Base-by-base conservation (phyloP, 2,797 vertebrate species). In the Peromyscus melanophrys region DNA sequence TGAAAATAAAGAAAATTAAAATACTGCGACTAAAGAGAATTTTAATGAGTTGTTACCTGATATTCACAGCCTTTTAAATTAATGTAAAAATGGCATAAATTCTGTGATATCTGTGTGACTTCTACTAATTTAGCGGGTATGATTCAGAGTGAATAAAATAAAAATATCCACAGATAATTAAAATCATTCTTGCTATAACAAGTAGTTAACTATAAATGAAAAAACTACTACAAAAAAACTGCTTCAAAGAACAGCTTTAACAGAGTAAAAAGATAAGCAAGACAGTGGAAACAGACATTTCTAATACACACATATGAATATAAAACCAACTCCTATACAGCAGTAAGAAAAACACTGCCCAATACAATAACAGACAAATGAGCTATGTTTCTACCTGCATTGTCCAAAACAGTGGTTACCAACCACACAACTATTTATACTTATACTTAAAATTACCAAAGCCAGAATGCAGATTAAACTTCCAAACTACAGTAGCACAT, bases 1-100 rank as follows among this genome's bases (percentile, higher is more conserved):
- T 57, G 95, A 91, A 69, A 97, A 96, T 96, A 96, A 95, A 94
- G 94, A 82, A 95, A 78, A 97, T 83, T 91, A 97, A 92, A n/a
- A 92, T 61, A 89, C 2, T 89, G 37, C 17, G 88, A 80, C 61
- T 65, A 90, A 95, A 96, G n/a, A 34, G 77, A 92, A 93, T 90
- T 93, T 49, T 88, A 88, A 52, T 86, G 75, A 95, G 73, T 55
- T 71, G 75, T 73, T 14, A 61, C 57, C 52, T 71, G 25, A 92
- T 86, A 21, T 59, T 59, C 3, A 92, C 46, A 29, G 75, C 89
- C 94, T 94, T 89, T 82, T 1, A 57, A 89, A 89, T 46, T 95
- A 89, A 43, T n/a, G 69, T 88, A 40, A 90, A 92, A 97, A 92
- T 43, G 61, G 76, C 12, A 83, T 1, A 95, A 21, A 78, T 75